Base-by-base conservation (phyloP, 2,888 invertebrate species). In the Pseudococcus longispinus region DNA sequence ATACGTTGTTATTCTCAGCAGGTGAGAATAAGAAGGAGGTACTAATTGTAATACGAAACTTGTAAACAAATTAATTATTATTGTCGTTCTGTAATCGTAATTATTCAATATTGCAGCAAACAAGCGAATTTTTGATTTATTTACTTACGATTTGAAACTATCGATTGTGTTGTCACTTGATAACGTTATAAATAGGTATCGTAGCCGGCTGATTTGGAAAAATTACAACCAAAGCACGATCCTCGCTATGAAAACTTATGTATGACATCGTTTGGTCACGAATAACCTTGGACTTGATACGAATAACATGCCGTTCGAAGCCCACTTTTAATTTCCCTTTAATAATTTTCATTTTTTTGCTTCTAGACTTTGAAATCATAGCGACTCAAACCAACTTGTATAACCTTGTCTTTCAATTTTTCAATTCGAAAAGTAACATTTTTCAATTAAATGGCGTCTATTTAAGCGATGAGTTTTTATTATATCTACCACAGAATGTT, bases 401-500 rank as follows among this genome's bases (percentile, higher is more conserved):
- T 74, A 37, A 74, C 74, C 74, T 74, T 74, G 74, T 74, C 74
- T 8, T 74, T 74, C 15, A 74, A 74, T 37, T 74, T 37, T 74
- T 74, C 74, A 37, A 74, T 74, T 74, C 74, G 23, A 60, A 60
- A 60, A 23, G 23, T 60, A 60, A 60, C 60, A 60, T 60, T 60
- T 60, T 23, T 60, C 60, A 60, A 60, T 60, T 60, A 60, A 6
- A 23, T 23, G 20, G 60, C 23, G 23, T 23, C 60, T 60, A 60
- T 51, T 51, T 51, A 4, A 18, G n/a, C 51, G n/a, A n/a, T n/a
- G 15, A 5, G 51, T n/a, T 51, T 51, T 15, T 51, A 13, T 18
- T 51, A n/a, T 51, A n/a, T n/a, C n/a, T n/a, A 15, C n/a, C 51
- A 51, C 13, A 51, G 13, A 46, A 46, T 13, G 13, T 46, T n/a